phyloP scores from a whole-genome alignment of 2,113 vertebrate genomes.

The Eurypyga helias region DNA sequence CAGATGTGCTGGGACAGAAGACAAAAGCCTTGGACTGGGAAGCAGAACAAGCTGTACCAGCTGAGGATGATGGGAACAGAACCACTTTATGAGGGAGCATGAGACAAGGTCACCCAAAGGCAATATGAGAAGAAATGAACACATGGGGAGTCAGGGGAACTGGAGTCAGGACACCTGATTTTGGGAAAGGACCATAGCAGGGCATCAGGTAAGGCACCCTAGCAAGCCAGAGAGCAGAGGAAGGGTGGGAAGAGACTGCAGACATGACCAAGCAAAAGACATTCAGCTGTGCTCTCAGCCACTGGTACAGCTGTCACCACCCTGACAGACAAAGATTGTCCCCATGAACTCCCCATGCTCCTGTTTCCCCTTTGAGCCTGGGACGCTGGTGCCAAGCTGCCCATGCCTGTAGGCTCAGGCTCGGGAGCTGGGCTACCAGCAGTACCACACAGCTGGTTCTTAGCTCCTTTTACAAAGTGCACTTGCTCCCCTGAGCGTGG shows the following conservation, averaged over 20 bases:
- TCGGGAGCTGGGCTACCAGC: not conserved
- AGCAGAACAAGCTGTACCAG: not conserved
- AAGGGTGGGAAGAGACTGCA: not conserved
- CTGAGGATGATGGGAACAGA: not conserved
- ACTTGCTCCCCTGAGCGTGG: not conserved
- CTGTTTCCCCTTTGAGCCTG: not conserved
- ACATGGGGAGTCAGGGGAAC: not conserved
- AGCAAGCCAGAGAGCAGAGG: not conserved
- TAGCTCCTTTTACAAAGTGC: not conserved
- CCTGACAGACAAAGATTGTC: not conserved
- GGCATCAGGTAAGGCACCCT: not conserved
- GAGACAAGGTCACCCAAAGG: not conserved
- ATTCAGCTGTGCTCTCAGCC: not conserved
- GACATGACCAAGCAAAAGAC: not conserved
- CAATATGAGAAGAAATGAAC: not conserved
- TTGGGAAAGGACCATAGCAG: not conserved
- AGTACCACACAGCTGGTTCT: not conserved
- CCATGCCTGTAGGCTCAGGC: not conserved
- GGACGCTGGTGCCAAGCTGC: not conserved
- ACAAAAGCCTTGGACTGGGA: not conserved
- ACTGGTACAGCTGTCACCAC: not conserved
- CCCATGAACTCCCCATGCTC: not conserved
- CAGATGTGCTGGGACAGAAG: not conserved
- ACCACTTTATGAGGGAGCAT: not conserved
- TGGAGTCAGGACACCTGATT: fast-evolving